These are phyloP conservation scores for Temnothorax nylanderi DNA, from an alignment of 1,140 invertebrate species.

Conservation along the genomic window DNA sequence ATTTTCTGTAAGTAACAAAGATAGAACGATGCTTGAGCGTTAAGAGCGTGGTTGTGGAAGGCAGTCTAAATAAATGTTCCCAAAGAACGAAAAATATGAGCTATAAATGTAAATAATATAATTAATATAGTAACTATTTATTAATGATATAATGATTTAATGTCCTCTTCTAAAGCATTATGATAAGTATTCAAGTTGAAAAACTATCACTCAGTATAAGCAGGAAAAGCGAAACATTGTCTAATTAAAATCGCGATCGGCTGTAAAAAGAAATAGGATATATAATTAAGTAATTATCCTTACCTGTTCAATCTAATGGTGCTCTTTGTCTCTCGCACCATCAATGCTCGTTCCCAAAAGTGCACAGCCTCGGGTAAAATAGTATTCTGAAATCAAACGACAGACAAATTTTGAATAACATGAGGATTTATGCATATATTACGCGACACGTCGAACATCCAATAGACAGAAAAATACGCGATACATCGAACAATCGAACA, in stretches of 20 bases:
- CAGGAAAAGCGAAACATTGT: not conserved
- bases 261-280: not conserved
- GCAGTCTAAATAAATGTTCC: not conserved
- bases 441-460: not conserved
- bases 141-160: not conserved
- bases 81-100: not conserved
- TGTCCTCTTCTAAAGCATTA: not conserved
- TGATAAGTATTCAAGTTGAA: not conserved
- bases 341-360: constrained; percentile 97
- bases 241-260: not conserved
- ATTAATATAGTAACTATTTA: not conserved
- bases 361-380: constrained; percentile 95
- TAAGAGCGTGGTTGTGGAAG: too few relatives aligned
- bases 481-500: not conserved
- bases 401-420: constrained; percentile 23
- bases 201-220: not conserved
- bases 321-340: constrained; percentile 93
- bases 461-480: not conserved
- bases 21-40: too few relatives aligned
- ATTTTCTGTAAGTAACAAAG: too few relatives aligned
- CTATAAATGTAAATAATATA: constrained; percentile 4
- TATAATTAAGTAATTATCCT: constrained; percentile 70
- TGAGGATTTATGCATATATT: not conserved
- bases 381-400: constrained; percentile 90
- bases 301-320: constrained; percentile 96